Conservation (phyloP, 1,140 invertebrate species). For the Rhizoglyphus robini region DNA sequence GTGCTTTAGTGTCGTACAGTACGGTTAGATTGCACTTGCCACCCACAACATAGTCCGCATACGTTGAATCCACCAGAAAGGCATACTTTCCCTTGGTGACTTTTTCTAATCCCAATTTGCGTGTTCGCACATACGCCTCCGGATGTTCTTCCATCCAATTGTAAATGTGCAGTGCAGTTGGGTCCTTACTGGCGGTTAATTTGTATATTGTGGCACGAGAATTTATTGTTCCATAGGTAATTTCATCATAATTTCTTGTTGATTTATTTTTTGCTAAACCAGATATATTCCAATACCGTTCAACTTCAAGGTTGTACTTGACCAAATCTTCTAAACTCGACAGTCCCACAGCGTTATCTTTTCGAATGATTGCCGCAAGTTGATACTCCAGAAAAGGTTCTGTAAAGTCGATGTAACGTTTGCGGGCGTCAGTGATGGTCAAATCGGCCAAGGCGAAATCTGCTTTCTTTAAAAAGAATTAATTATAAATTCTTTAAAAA, state of each 20-base stretch:
- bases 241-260: neutral
- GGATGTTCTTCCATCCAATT: neutral
- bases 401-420: conserved; percentile 81
- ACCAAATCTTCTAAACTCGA: neutral
- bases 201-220: neutral
- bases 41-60: neutral
- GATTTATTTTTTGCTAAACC: no score
- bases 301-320: neutral
- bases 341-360: neutral
- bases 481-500: no score
- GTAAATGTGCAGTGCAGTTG: neutral
- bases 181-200: neutral
- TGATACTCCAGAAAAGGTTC: conserved; percentile 71
- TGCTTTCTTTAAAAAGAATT: conserved; percentile 46
- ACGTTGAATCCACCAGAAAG: conserved; percentile 5
- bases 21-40: conserved; percentile 4
- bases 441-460: conserved; percentile 84
- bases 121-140: neutral
- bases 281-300: neutral
- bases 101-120: neutral
- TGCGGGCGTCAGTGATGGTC: conserved; percentile 78
- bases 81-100: neutral
- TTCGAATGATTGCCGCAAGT: neutral
- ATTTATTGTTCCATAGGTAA: neutral
- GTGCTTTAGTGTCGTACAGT: neutral